Percentiles rank a stretch among this genome's conserved stretches.
These are phyloP conservation scores for Dermochelys coriacea DNA, from an alignment of 2,797 vertebrate species.

Conservation along the genomic window DNA sequence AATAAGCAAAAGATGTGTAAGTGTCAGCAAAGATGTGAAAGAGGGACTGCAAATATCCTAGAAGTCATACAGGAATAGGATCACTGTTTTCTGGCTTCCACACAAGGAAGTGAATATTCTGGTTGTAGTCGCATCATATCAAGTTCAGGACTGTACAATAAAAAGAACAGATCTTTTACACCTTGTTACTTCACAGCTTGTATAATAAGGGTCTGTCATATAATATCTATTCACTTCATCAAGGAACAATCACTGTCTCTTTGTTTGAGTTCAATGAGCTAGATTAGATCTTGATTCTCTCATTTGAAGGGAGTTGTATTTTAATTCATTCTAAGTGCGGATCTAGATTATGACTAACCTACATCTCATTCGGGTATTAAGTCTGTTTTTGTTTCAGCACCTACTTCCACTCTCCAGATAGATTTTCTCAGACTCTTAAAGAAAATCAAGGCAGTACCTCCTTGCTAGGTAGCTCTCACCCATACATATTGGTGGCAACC, in stretches of 20 bases:
- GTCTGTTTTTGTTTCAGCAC: not conserved
- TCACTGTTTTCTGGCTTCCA: slow-evolving; percentile 40
- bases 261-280: not conserved
- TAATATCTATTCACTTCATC: not conserved
- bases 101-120: not conserved
- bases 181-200: not conserved
- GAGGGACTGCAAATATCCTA: slow-evolving; percentile 4
- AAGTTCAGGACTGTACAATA: slow-evolving; percentile 4
- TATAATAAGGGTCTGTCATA: not conserved
- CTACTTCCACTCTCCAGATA: not conserved
- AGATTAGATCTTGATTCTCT: not conserved
- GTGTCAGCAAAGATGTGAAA: not conserved
- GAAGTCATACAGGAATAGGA: slow-evolving; percentile 19
- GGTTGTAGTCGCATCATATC: not conserved
- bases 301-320: not conserved
- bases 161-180: not conserved
- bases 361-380: not conserved
- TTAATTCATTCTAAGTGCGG: not conserved
- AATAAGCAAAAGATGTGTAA: not conserved
- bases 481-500: not conserved
- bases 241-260: not conserved
- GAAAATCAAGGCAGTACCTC: not conserved
- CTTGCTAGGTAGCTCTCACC: not conserved
- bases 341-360: not conserved
- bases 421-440: not conserved